Evolutionary conservation across 2,113 vertebrate species (phyloP), one percentile per base, ranked within the genome.

Genomic region (Alectura lathami): DNA sequence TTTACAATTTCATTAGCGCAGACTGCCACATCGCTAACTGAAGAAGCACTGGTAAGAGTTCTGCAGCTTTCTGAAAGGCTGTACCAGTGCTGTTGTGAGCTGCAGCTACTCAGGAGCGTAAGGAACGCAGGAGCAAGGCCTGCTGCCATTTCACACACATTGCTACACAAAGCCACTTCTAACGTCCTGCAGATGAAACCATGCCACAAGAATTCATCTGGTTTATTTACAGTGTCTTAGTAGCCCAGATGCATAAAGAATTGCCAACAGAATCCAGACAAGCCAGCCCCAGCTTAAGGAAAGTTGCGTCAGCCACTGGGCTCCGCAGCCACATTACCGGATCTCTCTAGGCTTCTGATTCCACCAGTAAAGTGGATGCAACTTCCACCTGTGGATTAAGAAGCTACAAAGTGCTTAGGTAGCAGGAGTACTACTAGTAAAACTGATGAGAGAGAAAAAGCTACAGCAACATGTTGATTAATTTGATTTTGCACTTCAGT

Each of bases 191-290:
- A 7, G 93, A 81, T 50, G 68, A 59, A 83, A 91, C 50, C 83
- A 75, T 1, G 4, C 57, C 92, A 88, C 88, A 94, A 81, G 64
- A 91, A 88, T 90, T 94, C 83, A 88, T 78, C 53, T 84, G 56
- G 51, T 94, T 94, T 95, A 93, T 72, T 94, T 94, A 85, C 38
- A 40, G 84, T 32, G 22, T 91, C 82, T 80, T 75, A 88, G 73
- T n/a, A 96, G 91, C 90, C 84, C 93, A 87, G 23, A 79, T 66
- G 47, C 22, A 45, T 9, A 6, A 82, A 88, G 74, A 91, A 92
- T 94, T 51, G 56, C 67, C 91, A 93, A 86, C 21, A 3, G 56
- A 91, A 88, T 17, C 83, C 81, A 82, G 54, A 75, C 62, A 66
- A 77, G n/a, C 69, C 79, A 91, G 63, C 59, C 47, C 40, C 51